phyloP scores from a whole-genome alignment of 2,888 invertebrate genomes.

The Pseudococcus jackbeardsleyi region DNA sequence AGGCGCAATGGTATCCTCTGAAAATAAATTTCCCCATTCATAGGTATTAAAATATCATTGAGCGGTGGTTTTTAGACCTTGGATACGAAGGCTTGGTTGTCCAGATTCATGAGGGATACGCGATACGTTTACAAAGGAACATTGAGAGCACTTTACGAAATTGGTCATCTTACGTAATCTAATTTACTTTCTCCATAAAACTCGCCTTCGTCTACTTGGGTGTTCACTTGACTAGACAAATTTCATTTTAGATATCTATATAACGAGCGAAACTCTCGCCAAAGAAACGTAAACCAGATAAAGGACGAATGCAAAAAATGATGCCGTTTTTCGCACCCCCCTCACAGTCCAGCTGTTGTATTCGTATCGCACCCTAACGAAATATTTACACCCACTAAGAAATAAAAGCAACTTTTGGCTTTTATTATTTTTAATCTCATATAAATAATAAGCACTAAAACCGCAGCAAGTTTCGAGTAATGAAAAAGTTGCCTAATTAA shows the following conservation, averaged over 20 bases:
- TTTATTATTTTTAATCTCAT: slow-evolving; percentile 21
- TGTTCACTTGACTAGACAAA: slow-evolving; percentile 48
- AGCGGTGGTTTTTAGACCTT: slow-evolving; percentile 16
- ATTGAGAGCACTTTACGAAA: slow-evolving; percentile 46
- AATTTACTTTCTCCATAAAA: slow-evolving; percentile 46
- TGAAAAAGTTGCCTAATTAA: slow-evolving; percentile 25
- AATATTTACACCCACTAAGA: neutral
- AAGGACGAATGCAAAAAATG: slow-evolving; percentile 11
- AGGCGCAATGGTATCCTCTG: neutral
- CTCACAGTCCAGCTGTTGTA: neutral
- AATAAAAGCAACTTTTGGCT: slow-evolving; percentile 36
- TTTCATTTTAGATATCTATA: slow-evolving; percentile 44
- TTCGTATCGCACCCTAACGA: too few relatives aligned
- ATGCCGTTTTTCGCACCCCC: neutral
- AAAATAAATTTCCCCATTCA: slow-evolving; percentile 14
- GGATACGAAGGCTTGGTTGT: neutral
- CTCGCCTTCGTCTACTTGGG: slow-evolving; percentile 17
- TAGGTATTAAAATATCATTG: slow-evolving; percentile 24
- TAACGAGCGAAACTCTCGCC: slow-evolving; percentile 10
- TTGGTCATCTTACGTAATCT: slow-evolving; percentile 48
- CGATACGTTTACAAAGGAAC: slow-evolving; percentile 6
- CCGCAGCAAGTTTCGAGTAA: neutral
- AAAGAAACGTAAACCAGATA: slow-evolving; percentile 23
- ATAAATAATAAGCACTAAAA: slow-evolving; percentile 31
- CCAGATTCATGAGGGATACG: slow-evolving; percentile 22